Evolutionary conservation across 2,113 vertebrate species (phyloP), one percentile per base, ranked within the genome.

Genomic region (Tetrax tetrax): DNA sequence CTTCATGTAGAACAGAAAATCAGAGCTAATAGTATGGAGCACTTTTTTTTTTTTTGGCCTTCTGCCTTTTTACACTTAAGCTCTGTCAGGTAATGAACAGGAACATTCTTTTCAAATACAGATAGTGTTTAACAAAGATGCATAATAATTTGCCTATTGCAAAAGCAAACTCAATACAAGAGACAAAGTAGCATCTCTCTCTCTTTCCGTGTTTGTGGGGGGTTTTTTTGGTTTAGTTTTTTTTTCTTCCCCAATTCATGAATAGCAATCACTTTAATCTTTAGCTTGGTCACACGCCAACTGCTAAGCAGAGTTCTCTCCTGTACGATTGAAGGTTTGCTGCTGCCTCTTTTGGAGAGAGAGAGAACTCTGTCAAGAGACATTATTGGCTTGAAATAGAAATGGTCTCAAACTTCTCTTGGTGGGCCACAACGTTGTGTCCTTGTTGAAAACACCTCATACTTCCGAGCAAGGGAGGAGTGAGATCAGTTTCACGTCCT

Each of bases 11-110:
- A 97, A 90, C 66, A 74, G 87, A 90, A 87, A 90, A 94, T 81
- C 78, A 31, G 71, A 94, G 85, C 47, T 93, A 83, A 96, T 93
- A 88, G 68, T 53, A 87, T 5, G 48, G 53, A 96, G 61, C 29
- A 90, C 48, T 80, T 78, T 75, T 91, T 92, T 80, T 78, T 75
- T 91, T 92, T 92, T 94, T 96, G 90, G 96, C 95, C 76, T 83
- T 90, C 92, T 92, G 93, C 90, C 85, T 93, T 90, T 85, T 83
- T 71, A 87, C 77, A 75, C 72, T 86, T 75, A 45, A 66, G 83
- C 33, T 88, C 68, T 75, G 65, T 90, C 86, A 96, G 89, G 88
- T 90, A 96, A 94, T 81, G 95, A 97, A 68, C 72, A 90, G 86
- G 92, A 94, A 96, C 64, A 18, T 56, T 90, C 60, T 78, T 71